These are phyloP conservation scores for Apoda limacodes DNA, from an alignment of 2,888 invertebrate genomes.

Conservation along the genomic window DNA sequence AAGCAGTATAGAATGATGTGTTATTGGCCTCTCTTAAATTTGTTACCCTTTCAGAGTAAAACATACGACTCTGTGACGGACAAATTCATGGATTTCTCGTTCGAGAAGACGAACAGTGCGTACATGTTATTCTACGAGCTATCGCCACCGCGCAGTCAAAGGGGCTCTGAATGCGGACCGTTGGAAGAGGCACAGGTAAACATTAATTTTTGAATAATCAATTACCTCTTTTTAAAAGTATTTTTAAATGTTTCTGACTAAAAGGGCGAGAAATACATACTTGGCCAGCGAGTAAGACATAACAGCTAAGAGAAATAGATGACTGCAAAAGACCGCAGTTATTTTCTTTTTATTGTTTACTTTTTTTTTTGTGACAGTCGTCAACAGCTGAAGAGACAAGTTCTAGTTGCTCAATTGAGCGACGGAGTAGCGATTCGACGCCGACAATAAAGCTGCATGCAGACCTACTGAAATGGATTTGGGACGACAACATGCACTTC, in stretches of 20 bases:
- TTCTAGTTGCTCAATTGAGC: constrained; percentile 26
- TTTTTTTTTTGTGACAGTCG: constrained; percentile 28
- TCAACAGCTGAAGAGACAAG: constrained; percentile 43
- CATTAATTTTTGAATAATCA: no score
- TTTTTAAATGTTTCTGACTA: no score
- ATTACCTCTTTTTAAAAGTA: background rate
- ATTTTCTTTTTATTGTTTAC: background rate
- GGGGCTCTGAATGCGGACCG: constrained; percentile 45
- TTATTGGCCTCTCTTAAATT: no score
- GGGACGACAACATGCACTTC: constrained; percentile 97
- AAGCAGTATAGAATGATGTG: no score
- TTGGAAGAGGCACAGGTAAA: constrained; percentile 58
- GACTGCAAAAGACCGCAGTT: no score
- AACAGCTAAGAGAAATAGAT: no score
- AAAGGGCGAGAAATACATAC: no score
- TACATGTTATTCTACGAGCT: constrained; percentile 98
- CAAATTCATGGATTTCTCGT: constrained; percentile 97
- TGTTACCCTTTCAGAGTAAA: constrained; percentile 93
- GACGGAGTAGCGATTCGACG: constrained; percentile 29
- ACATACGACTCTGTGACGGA: constrained; percentile 97
- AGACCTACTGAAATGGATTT: constrained; percentile 94
- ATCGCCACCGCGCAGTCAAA: constrained; percentile 65
- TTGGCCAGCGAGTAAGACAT: no score
- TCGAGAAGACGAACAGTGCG: constrained; percentile 97
- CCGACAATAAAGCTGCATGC: constrained; percentile 73